These are phyloP conservation scores for Tetragonula clypearis DNA, from an alignment of 1,140 invertebrate species.

Conservation along the genomic window DNA sequence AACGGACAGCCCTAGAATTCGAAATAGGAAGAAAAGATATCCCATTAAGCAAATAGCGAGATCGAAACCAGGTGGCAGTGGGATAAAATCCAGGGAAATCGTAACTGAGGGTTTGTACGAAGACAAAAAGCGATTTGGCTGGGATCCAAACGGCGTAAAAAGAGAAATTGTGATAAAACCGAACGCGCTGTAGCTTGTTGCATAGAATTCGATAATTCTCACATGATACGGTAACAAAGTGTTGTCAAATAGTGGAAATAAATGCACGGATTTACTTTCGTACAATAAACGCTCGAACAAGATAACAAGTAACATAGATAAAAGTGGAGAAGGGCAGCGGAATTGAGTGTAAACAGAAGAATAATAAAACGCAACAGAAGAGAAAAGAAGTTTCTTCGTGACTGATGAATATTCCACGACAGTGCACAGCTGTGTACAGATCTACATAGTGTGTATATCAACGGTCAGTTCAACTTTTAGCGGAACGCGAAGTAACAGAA, in stretches of 20 bases:
- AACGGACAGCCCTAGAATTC: neutral
- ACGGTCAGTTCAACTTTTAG: slow-evolving; percentile 41
- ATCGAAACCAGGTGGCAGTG: neutral
- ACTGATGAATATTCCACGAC: neutral
- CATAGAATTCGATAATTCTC: slow-evolving; percentile 40
- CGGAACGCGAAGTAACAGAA: neutral
- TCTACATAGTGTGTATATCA: slow-evolving; percentile 15
- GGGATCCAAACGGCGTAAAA: slow-evolving; percentile 31
- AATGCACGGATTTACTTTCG: neutral
- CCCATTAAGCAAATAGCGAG: neutral
- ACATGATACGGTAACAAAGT: slow-evolving; percentile 25
- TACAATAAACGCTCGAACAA: slow-evolving; percentile 31
- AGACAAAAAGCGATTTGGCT: slow-evolving; percentile 35
- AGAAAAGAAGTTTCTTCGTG: neutral
- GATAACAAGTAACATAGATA: slow-evolving; percentile 9
- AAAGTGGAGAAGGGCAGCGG: neutral
- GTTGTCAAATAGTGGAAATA: slow-evolving; percentile 32
- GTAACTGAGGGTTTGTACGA: neutral
- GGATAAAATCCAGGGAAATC: neutral
- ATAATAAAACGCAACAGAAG: no score
- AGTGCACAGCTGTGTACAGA: no score
- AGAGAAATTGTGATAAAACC: slow-evolving; percentile 35
- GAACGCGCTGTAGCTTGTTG: slow-evolving; percentile 26
- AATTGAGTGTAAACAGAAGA: neutral
- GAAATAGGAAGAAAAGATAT: neutral